Conservation (phyloP, 2,888 invertebrate species). For the Drosophila ustulata region DNA sequence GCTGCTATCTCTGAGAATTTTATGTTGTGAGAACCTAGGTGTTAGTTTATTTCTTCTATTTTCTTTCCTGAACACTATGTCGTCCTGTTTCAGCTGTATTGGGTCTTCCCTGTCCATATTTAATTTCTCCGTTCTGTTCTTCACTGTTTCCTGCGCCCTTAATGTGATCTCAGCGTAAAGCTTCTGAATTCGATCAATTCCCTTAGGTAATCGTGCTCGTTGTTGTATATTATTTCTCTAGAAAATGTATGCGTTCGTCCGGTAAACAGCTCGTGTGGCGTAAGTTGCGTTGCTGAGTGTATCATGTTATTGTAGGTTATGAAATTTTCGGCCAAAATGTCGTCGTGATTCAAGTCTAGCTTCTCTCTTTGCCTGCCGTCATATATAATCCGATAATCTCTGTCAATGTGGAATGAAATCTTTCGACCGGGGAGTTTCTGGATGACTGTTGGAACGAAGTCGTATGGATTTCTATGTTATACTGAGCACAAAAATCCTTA, state of each 20-base stretch:
- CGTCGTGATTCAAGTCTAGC: neutral
- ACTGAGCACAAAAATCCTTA: conserved; percentile 35
- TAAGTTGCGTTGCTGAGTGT: conserved; percentile 11
- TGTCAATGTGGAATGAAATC: neutral
- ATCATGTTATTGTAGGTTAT: conserved; percentile 1
- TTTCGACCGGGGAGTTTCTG: neutral
- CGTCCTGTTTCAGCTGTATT: neutral
- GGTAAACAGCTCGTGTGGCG: conserved; percentile 43
- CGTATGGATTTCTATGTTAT: conserved; percentile 9
- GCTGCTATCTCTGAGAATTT: conserved; percentile 1
- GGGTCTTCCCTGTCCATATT: neutral
- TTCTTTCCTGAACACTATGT: conserved; percentile 10
- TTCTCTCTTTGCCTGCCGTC: neutral
- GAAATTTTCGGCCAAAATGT: conserved; percentile 24
- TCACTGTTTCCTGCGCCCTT: neutral
- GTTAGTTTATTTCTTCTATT: conserved; percentile 15
- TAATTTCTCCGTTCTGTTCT: neutral
- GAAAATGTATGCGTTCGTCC: conserved; percentile 43
- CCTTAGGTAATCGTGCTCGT: conserved; percentile 27
- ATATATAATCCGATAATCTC: neutral
- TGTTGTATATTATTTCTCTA: conserved; percentile 23
- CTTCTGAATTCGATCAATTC: conserved; percentile 21
- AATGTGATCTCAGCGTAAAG: neutral
- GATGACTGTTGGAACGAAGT: conserved; percentile 9
- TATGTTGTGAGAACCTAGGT: neutral